Base-by-base conservation (phyloP, 2,888 invertebrate species). In the Pteria penguin region DNA sequence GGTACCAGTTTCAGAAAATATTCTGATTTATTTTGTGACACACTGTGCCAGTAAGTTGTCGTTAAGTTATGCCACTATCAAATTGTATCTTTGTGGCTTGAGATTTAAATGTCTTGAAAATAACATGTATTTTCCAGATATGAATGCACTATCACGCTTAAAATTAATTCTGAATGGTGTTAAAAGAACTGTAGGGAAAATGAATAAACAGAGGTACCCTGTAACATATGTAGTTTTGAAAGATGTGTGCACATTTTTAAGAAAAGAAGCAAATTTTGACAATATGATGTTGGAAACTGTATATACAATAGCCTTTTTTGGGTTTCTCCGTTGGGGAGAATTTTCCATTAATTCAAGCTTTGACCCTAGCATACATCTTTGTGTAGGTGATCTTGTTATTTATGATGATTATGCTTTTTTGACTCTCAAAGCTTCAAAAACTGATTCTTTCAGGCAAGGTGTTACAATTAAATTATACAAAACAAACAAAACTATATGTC, bases 291-390 rank as follows among this genome's bases (percentile, higher is more conserved):
- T 61, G 31, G 29, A 61, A 61, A 29, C 29, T 18, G 61, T n/a
- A 14, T 61, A 31, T n/a, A 27, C 18, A 2, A n/a, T 31, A 14
- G 62, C 36, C 33, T 62, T 62, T 33, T 33, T 62, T n/a, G 32
- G 31, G 22, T 62, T 62, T 33, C 14, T 63, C 3, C 18, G 63
- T 33, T 63, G 63, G 18, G 63, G 63, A 4, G 63, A 63, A 11
- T 63, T 63, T 36, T 33, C 63, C 3, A 36, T 63, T 1, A 33
- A 5, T 2, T 29, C 29, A 18, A 11, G 8, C 1, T 33, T 33
- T 33, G 36, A 63, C 24, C 24, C 4, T 2, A 24, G 14, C 4
- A 2, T 8, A 1, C 14, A 63, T 24, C 24, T 63, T 14, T 63
- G 63, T 24, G 2, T 63, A 0, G 36, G 36, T 22, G 63, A 63